Evolutionary conservation across 2,113 vertebrate species (phyloP).

Genomic region (Shinisaurus crocodilurus): DNA sequence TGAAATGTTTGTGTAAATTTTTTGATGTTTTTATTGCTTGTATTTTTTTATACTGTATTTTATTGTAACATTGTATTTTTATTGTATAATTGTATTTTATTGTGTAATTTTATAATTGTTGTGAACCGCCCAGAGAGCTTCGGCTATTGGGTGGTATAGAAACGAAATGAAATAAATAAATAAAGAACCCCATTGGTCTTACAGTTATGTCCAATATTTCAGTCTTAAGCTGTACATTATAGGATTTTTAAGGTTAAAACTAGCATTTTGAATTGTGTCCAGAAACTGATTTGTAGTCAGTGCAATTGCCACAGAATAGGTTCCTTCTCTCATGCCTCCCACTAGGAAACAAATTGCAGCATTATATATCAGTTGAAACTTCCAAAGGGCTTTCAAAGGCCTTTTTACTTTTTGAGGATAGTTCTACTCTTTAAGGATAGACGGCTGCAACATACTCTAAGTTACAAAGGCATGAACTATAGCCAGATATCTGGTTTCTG

Average conservation of each 20-base stretch:
- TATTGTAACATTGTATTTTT: too few species aligned
- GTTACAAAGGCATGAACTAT: neutral
- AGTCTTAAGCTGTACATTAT: neutral
- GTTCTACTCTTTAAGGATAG: neutral
- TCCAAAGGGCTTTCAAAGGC: neutral
- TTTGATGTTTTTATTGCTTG: too few species aligned
- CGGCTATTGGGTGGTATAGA: too few species aligned
- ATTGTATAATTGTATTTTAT: too few species aligned
- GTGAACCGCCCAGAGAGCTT: too few species aligned
- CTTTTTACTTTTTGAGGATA: neutral
- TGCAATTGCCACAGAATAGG: neutral
- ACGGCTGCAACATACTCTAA: neutral
- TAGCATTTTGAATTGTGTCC: neutral
- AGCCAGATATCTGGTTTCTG: neutral
- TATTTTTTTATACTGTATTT: too few species aligned
- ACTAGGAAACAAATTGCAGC: neutral
- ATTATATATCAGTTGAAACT: neutral
- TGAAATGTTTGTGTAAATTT: too few species aligned
- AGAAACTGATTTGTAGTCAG: neutral
- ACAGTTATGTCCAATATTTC: too few species aligned
- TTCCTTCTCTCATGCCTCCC: neutral
- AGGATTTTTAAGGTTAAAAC: neutral
- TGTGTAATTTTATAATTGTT: too few species aligned
- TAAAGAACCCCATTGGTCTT: too few species aligned
- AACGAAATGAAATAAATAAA: too few species aligned